Evolutionary conservation across 2,888 invertebrate genomes (phyloP).

Genomic region (Chaitophorus viminalis): DNA sequence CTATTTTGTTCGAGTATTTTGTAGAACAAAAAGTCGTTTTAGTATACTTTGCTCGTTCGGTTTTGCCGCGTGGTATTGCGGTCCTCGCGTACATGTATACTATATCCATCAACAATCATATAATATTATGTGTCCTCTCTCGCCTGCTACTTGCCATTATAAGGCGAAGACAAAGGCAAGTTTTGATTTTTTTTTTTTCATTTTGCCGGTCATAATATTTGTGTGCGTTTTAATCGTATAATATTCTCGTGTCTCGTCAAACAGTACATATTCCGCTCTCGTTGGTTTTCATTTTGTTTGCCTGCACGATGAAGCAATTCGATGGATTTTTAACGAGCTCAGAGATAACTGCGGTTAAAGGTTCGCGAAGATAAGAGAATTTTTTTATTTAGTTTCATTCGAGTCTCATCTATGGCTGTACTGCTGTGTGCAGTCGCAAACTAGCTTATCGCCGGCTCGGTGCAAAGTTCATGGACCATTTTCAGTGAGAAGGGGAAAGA

Average conservation of each 20-base stretch:
- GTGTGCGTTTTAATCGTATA: neutral
- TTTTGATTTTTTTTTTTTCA: conserved; percentile 6
- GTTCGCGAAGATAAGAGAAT: conserved; percentile 30
- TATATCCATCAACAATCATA: neutral
- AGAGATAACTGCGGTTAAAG: conserved; percentile 56
- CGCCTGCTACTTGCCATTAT: neutral
- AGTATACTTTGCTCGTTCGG: conserved; percentile 53
- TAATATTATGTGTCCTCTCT: neutral
- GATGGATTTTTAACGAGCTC: conserved; percentile 57
- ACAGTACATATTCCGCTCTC: neutral
- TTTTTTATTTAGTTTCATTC: conserved; percentile 25
- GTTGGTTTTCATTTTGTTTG: conserved; percentile 18
- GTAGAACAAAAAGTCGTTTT: conserved; percentile 55
- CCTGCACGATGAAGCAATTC: conserved; percentile 14
- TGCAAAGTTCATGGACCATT: conserved; percentile 48
- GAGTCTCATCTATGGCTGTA: neutral
- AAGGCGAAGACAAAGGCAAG: conserved; percentile 13
- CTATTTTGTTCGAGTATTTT: conserved; percentile 28
- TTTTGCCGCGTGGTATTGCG: conserved; percentile 41
- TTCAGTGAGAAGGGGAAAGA: neutral
- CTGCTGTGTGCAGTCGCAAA: neutral
- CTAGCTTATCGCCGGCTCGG: neutral
- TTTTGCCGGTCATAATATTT: neutral
- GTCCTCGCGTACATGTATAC: neutral
- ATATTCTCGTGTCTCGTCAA: neutral